Evolutionary conservation across 2,888 invertebrate genomes (phyloP).

Genomic region (Alcis repandata): DNA sequence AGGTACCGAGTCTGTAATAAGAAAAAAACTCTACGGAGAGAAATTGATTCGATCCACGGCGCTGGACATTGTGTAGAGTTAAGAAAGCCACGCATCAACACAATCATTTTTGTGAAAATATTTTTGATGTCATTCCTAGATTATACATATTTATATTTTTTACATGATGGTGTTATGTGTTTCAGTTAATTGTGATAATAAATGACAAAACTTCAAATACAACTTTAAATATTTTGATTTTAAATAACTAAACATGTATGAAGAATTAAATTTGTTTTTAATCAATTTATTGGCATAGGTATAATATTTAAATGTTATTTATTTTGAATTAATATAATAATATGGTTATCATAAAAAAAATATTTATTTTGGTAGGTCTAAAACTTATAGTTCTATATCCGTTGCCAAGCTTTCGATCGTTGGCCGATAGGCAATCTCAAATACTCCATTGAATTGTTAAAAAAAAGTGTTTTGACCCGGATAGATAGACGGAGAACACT

Average conservation of each 20-base stretch:
- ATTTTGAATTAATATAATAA: neutral
- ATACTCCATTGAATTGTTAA: conserved; percentile 68
- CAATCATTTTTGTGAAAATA: conserved; percentile 3
- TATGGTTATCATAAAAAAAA: no score
- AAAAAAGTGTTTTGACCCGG: conserved; percentile 61
- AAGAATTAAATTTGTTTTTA: no score
- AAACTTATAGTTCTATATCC: conserved; percentile 52
- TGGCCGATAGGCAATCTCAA: conserved; percentile 71
- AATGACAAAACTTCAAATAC: no score
- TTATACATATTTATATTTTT: no score
- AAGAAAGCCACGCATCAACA: conserved; percentile 34
- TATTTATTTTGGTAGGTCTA: conserved; percentile 44
- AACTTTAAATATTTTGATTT: no score
- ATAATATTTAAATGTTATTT: neutral
- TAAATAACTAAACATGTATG: no score
- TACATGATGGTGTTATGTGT: no score
- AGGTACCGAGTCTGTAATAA: conserved; percentile 57
- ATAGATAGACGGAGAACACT: conserved; percentile 57
- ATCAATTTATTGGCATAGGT: no score
- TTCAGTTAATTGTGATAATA: no score
- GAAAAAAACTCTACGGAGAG: conserved; percentile 64
- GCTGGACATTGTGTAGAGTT: conserved; percentile 53
- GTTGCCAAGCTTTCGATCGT: conserved; percentile 63
- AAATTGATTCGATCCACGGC: conserved; percentile 72
- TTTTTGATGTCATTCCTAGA: no score